Conservation (phyloP, 2,888 invertebrate genomes). For the Tipula unca region DNA sequence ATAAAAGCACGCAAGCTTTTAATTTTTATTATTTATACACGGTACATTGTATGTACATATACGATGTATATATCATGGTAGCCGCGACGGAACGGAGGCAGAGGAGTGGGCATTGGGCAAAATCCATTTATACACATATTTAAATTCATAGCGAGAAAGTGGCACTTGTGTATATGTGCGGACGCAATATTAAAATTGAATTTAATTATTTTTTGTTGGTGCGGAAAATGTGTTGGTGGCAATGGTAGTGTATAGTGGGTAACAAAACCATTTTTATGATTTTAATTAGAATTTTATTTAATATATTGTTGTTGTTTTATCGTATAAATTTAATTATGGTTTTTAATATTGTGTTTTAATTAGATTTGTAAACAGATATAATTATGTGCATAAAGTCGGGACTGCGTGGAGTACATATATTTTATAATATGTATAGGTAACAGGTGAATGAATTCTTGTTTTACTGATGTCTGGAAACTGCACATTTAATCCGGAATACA, state of each 20-base stretch:
- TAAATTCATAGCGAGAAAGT: background rate
- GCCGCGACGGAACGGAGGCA: background rate
- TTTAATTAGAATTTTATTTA: background rate
- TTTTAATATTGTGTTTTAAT: background rate
- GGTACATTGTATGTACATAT: background rate
- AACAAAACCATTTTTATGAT: background rate
- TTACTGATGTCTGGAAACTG: too few species aligned
- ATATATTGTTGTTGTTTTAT: background rate
- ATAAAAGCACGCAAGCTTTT: background rate
- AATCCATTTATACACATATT: background rate
- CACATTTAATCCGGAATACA: too few species aligned
- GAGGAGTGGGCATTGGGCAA: too few species aligned
- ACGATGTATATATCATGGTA: background rate
- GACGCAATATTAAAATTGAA: background rate
- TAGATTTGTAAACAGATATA: background rate
- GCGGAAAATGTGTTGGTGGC: background rate
- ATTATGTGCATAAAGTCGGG: background rate
- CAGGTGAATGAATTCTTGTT: background rate
- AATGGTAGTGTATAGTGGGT: background rate
- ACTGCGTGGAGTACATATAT: background rate
- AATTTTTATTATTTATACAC: background rate
- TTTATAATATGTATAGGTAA: background rate
- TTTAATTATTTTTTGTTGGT: background rate
- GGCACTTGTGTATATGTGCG: background rate
- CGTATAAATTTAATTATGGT: background rate